phyloP scores from a whole-genome alignment of 1,140 invertebrate species.

The Orius insidiosus region DNA sequence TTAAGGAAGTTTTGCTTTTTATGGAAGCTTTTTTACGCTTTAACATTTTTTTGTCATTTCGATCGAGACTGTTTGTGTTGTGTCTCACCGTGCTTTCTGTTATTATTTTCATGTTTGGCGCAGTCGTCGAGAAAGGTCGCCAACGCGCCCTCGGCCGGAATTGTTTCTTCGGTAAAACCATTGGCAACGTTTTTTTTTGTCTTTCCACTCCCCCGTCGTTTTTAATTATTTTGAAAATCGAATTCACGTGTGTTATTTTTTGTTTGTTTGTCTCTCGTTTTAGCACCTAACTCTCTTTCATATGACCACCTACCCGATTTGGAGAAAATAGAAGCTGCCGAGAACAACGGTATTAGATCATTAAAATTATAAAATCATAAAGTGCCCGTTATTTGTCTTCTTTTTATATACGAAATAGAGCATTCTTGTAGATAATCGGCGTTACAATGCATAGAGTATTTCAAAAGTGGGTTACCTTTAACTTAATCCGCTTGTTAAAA shows the following conservation, averaged over 20 bases:
- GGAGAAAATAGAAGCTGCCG: conserved; percentile 22
- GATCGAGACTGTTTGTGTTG: not conserved
- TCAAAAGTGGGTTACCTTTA: too few relatives aligned
- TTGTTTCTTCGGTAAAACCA: conserved; percentile 13
- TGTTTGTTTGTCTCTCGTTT: conserved; percentile 18
- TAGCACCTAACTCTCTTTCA: conserved; percentile 22
- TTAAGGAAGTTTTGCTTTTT: too few relatives aligned
- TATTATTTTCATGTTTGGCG: conserved; percentile 13
- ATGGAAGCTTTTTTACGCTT: not conserved
- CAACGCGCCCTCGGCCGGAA: conserved; percentile 9
- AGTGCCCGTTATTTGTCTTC: conserved; percentile 12
- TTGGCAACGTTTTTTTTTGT: conserved; percentile 1
- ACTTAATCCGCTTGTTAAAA: too few relatives aligned
- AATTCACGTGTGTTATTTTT: conserved; percentile 16
- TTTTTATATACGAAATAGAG: conserved; percentile 4
- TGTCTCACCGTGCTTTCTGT: not conserved
- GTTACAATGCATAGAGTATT: too few relatives aligned
- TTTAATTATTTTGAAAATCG: conserved; percentile 8
- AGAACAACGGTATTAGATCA: conserved; percentile 19
- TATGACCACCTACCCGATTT: conserved; percentile 22
- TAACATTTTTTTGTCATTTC: not conserved
- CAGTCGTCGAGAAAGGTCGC: conserved; percentile 6
- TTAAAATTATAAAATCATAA: not conserved
- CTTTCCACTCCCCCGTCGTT: conserved; percentile 1
- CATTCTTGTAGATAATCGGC: conserved; percentile 2